phyloP scores from a whole-genome alignment of 2,113 vertebrate genomes.

The Pogona vitticeps region DNA sequence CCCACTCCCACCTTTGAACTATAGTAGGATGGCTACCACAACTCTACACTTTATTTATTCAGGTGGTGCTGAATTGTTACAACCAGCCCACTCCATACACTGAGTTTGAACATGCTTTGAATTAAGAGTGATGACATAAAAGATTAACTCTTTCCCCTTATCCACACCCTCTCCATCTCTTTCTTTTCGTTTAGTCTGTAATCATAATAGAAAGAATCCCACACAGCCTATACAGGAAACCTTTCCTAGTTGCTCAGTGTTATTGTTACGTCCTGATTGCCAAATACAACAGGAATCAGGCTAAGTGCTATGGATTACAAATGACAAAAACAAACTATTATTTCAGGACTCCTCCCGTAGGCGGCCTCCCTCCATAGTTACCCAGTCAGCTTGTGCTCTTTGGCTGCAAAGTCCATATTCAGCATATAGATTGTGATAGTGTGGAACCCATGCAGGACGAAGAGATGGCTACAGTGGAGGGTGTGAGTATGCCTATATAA shows the following conservation, averaged over 20 bases:
- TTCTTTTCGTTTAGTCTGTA: slow-evolving; percentile 58
- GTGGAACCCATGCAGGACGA: background rate
- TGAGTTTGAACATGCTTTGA: slow-evolving; percentile 58
- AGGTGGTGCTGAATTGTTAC: slow-evolving; percentile 66
- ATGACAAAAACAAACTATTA: slow-evolving; percentile 62
- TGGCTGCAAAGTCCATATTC: slow-evolving; percentile 22
- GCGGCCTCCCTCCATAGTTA: slow-evolving; percentile 31
- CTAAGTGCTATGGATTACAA: slow-evolving; percentile 58
- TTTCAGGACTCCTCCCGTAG: slow-evolving; percentile 20
- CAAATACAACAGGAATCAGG: slow-evolving; percentile 69
- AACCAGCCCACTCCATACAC: slow-evolving; percentile 62
- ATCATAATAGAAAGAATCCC: slow-evolving; percentile 55
- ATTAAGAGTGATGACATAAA: slow-evolving; percentile 65
- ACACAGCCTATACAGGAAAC: slow-evolving; percentile 65
- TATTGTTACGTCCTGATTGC: slow-evolving; percentile 61
- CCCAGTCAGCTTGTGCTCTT: slow-evolving; percentile 28
- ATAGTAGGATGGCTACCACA: slow-evolving; percentile 17
- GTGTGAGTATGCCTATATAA: background rate
- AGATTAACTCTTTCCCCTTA: slow-evolving; percentile 72
- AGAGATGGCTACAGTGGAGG: background rate
- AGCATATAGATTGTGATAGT: background rate
- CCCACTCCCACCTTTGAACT: background rate
- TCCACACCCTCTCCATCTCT: slow-evolving; percentile 45
- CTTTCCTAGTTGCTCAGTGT: slow-evolving; percentile 63
- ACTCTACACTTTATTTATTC: slow-evolving; percentile 54